phyloP scores from a whole-genome alignment of 2,797 vertebrate species.

The Cryptoprocta ferox region DNA sequence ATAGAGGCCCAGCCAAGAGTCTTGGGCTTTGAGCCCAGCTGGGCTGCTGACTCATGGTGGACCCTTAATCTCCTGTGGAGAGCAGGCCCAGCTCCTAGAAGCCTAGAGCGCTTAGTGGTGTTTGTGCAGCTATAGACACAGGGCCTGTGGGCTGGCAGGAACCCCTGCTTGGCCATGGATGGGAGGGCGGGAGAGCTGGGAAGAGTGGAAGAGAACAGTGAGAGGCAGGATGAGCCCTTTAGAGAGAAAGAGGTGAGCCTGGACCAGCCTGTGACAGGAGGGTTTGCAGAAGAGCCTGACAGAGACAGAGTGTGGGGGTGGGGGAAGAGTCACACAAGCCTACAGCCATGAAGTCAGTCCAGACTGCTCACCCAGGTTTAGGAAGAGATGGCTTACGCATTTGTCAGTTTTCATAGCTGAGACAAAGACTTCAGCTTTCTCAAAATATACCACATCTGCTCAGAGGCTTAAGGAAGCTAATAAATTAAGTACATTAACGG shows the following conservation, averaged over 20 bases:
- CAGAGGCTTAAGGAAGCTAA: not conserved
- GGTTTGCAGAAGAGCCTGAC: not conserved
- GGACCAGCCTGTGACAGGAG: not conserved
- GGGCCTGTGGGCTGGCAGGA: slow-evolving; percentile 7
- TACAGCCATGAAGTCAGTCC: not conserved
- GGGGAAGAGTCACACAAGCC: not conserved
- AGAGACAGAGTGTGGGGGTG: not conserved
- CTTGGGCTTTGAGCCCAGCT: not conserved
- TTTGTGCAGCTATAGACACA: not conserved
- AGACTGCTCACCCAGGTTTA: not conserved
- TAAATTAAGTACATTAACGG: not conserved
- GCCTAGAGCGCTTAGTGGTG: not conserved
- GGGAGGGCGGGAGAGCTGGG: not conserved
- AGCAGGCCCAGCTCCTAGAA: slow-evolving; percentile 24
- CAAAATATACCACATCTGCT: not conserved
- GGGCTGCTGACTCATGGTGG: slow-evolving; percentile 59
- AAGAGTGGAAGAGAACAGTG: not conserved
- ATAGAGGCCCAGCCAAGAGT: slow-evolving; percentile 24
- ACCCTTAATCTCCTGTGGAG: slow-evolving; percentile 47
- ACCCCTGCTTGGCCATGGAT: not conserved
- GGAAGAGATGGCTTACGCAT: not conserved
- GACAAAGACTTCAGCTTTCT: slow-evolving; percentile 17
- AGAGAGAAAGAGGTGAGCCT: not conserved
- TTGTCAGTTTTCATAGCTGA: slow-evolving; percentile 17
- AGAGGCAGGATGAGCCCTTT: not conserved